Conservation (phyloP, 2,888 invertebrate genomes). For the Agrochola lota region DNA sequence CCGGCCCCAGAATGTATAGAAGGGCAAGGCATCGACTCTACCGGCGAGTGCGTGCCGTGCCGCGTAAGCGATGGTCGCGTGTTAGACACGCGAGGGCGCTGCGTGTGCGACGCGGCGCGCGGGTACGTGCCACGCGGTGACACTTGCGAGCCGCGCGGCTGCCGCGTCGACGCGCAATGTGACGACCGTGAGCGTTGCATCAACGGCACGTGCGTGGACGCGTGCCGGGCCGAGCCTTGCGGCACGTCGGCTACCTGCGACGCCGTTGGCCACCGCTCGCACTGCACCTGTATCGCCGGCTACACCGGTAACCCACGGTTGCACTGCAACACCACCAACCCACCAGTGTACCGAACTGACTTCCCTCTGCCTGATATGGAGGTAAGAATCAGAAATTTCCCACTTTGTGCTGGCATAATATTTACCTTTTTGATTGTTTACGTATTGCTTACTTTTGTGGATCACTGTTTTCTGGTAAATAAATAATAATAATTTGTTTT, state of each 20-base stretch:
- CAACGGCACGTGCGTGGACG: constrained; percentile 94
- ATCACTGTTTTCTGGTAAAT: background rate
- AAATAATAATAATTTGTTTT: constrained; percentile 38
- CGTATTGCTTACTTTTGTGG: background rate
- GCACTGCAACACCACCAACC: constrained; percentile 91
- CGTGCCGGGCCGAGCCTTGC: constrained; percentile 94
- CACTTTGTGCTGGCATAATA: background rate
- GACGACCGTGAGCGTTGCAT: constrained; percentile 94
- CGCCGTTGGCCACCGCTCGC: constrained; percentile 93
- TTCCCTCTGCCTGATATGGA: constrained; percentile 96
- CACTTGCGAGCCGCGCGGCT: constrained; percentile 94
- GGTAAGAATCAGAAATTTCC: constrained; percentile 66
- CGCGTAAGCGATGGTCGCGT: constrained; percentile 93
- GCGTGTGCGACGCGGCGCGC: constrained; percentile 95
- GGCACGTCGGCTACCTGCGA: constrained; percentile 95
- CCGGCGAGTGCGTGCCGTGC: constrained; percentile 95
- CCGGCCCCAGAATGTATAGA: constrained; percentile 93
- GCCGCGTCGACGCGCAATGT: constrained; percentile 94
- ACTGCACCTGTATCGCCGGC: constrained; percentile 94
- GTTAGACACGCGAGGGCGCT: constrained; percentile 94
- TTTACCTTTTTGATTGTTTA: background rate
- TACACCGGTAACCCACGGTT: constrained; percentile 94
- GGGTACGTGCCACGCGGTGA: constrained; percentile 95
- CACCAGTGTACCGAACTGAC: constrained; percentile 92
- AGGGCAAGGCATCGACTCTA: constrained; percentile 93